Conservation (phyloP, 1,140 invertebrate genomes). For the Bombus waltoni region DNA sequence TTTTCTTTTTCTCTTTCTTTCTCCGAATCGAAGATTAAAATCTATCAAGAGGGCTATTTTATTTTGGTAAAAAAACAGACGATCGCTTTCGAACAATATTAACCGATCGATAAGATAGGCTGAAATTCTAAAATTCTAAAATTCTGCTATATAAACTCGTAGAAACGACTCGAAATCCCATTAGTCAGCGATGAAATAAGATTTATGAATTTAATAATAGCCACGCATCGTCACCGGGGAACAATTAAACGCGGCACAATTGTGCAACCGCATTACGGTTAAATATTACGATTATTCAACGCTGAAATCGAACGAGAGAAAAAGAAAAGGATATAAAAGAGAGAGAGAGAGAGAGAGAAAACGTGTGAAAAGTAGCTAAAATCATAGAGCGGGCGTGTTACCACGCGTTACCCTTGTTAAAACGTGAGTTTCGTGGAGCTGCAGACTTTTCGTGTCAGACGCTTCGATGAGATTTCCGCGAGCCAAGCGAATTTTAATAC, state of each 20-base stretch:
- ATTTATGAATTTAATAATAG: slow-evolving; percentile 46
- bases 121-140: no score
- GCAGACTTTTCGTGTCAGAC: not conserved
- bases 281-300: slow-evolving; percentile 20
- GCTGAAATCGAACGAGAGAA: not conserved
- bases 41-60: no score
- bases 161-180: not conserved
- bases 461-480: not conserved
- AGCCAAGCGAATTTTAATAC: not conserved
- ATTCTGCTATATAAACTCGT: not conserved
- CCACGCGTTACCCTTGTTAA: slow-evolving; percentile 2
- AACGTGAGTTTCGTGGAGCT: not conserved
- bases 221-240: slow-evolving; percentile 15
- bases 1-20: no score
- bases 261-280: slow-evolving; percentile 21
- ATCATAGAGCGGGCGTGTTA: not conserved
- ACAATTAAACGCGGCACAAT: slow-evolving; percentile 38
- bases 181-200: slow-evolving; percentile 3
- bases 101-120: not conserved
- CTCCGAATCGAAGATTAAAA: no score
- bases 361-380: no score
- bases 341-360: not conserved
- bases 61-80: no score
- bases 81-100: not conserved
- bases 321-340: not conserved